phyloP scores from a whole-genome alignment of 1,140 invertebrate species.

The Augochlora pura region DNA sequence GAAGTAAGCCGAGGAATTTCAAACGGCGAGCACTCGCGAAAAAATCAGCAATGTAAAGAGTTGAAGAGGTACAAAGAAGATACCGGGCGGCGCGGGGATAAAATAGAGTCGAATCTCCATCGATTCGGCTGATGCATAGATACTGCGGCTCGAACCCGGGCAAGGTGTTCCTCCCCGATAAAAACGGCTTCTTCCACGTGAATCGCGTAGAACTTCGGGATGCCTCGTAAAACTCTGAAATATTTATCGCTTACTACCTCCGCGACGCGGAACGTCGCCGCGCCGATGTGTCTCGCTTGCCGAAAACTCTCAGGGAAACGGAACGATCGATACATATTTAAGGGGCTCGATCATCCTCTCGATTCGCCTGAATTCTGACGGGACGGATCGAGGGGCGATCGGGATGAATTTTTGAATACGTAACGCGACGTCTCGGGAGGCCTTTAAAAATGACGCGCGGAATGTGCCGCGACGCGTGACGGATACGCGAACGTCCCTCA shows the following conservation, averaged over 20 bases:
- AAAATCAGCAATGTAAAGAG: background rate
- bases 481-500: no score
- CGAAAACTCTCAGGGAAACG: conserved; percentile 44
- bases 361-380: conserved; percentile 53
- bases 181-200: conserved; percentile 49
- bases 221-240: conserved; percentile 65
- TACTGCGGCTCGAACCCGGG: background rate
- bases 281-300: conserved; percentile 28
- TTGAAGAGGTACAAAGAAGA: conserved; percentile 9
- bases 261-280: conserved; percentile 26
- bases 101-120: conserved; percentile 15
- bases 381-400: conserved; percentile 31
- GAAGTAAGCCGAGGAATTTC: conserved; percentile 50
- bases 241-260: conserved; percentile 62
- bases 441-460: conserved; percentile 40
- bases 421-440: conserved; percentile 5
- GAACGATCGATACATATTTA: conserved; percentile 64
- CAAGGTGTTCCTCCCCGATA: conserved; percentile 23
- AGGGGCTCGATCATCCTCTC: conserved; percentile 58
- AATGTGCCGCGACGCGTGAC: background rate
- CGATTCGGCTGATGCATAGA: conserved; percentile 23
- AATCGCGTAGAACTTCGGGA: conserved; percentile 57
- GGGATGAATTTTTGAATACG: conserved; percentile 56
- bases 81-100: conserved; percentile 2
- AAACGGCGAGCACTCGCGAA: conserved; percentile 17